These are phyloP conservation scores for Sarcophaga bullata DNA, from an alignment of 1,140 invertebrate genomes.

Conservation along the genomic window DNA sequence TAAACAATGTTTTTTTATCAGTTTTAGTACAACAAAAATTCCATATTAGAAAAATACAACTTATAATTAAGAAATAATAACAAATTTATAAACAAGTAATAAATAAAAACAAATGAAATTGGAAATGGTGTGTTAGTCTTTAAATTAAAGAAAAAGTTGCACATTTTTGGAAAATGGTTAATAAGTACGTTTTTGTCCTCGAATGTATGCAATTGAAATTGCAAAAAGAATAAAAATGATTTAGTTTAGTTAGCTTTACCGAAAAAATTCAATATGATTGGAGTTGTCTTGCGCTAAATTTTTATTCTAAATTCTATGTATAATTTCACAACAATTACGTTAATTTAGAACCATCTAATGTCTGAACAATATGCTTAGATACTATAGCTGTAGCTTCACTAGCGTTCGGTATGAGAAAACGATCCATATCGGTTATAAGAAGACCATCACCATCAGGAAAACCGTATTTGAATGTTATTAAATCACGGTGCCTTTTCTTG, in stretches of 20 bases:
- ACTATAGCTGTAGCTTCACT: constrained; percentile 78
- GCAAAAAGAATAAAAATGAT: background rate
- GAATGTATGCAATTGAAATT: too few relatives aligned
- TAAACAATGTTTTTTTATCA: too few relatives aligned
- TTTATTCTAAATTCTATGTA: constrained; percentile 20
- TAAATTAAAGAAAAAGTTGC: too few relatives aligned
- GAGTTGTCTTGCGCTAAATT: background rate
- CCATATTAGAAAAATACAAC: too few relatives aligned
- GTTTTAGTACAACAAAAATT: too few relatives aligned
- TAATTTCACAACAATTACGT: constrained; percentile 43
- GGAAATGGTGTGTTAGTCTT: too few relatives aligned
- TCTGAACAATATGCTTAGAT: constrained; percentile 70
- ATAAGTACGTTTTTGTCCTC: too few relatives aligned
- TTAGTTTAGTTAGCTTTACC: too few relatives aligned
- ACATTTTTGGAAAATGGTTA: too few relatives aligned
- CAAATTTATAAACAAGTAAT: too few relatives aligned
- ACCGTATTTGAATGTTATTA: constrained; percentile 89
- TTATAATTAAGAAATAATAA: too few relatives aligned
- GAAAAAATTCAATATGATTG: background rate
- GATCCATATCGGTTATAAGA: constrained; percentile 82
- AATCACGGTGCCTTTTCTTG: constrained; percentile 90
- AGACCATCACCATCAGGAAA: constrained; percentile 61
- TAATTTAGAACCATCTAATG: constrained; percentile 51
- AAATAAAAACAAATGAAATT: too few relatives aligned
- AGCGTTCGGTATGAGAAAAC: constrained; percentile 92